These are phyloP conservation scores for Enteromius fasciolatus DNA, from an alignment of 2,797 vertebrate species.

Conservation along the genomic window DNA sequence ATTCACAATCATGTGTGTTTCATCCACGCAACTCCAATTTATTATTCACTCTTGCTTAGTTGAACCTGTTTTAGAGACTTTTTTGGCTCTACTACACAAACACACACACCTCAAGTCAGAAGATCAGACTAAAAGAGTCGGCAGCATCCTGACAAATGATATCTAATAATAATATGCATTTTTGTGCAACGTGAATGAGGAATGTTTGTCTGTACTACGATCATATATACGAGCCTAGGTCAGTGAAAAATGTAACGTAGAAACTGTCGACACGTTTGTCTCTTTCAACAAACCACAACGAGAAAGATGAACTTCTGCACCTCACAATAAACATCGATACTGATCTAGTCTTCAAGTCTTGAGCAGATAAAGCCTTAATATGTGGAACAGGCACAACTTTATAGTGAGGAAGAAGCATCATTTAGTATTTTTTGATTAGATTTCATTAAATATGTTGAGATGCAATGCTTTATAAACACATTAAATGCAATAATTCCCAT, in stretches of 20 bases:
- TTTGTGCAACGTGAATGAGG: background rate
- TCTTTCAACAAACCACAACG: too few relatives aligned
- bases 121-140: conserved; percentile 24
- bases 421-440: background rate
- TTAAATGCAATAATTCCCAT: background rate
- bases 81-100: background rate
- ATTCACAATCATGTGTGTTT: background rate
- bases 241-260: too few relatives aligned
- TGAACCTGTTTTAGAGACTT: background rate
- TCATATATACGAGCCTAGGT: too few relatives aligned
- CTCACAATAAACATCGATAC: too few relatives aligned
- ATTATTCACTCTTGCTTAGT: background rate
- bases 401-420: accelerated
- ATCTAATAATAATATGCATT: conserved; percentile 16
- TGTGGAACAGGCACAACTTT: too few relatives aligned
- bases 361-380: too few relatives aligned
- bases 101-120: conserved; percentile 1
- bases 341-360: too few relatives aligned
- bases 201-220: background rate
- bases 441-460: background rate
- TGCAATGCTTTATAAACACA: background rate
- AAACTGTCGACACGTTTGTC: too few relatives aligned
- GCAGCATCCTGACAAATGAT: conserved; percentile 25
- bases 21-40: background rate
- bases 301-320: too few relatives aligned